These are phyloP conservation scores for Serrognathus titanus DNA, from an alignment of 2,888 invertebrate species.

Conservation along the genomic window DNA sequence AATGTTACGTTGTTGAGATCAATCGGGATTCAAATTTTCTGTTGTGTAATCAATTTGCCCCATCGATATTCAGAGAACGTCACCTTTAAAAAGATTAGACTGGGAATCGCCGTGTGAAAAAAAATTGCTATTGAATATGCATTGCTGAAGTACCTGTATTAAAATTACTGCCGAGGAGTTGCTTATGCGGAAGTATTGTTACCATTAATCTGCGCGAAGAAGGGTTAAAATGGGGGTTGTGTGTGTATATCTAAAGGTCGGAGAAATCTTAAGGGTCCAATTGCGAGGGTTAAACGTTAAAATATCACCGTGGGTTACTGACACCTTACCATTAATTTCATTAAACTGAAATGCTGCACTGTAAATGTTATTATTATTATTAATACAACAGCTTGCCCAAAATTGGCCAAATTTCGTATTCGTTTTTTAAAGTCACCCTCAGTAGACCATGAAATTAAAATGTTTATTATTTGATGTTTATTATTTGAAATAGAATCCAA, in stretches of 20 bases:
- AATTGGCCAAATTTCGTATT: too few species aligned
- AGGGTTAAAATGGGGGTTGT: neutral
- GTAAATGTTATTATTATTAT: too few species aligned
- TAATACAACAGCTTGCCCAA: too few species aligned
- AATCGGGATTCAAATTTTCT: too few species aligned
- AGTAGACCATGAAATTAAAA: too few species aligned
- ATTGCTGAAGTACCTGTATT: neutral
- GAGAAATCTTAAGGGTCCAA: conserved; percentile 10
- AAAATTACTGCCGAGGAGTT: too few species aligned
- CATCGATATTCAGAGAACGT: too few species aligned
- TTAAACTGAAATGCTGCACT: conserved; percentile 27
- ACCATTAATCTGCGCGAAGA: neutral
- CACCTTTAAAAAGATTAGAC: neutral
- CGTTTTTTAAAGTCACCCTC: too few species aligned
- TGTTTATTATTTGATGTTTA: too few species aligned
- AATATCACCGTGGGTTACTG: conserved; percentile 37
- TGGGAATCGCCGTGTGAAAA: conserved; percentile 13
- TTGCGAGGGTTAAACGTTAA: conserved; percentile 22
- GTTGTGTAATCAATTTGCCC: too few species aligned
- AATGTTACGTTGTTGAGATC: too few species aligned
- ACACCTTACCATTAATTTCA: conserved; percentile 35
- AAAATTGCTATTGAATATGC: conserved; percentile 18
- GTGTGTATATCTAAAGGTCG: conserved; percentile 9
- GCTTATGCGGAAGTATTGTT: neutral
- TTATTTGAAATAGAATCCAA: too few species aligned